Percentiles rank a stretch among this genome's conserved stretches.
These are phyloP conservation scores for Enteromius paludinosus DNA, from an alignment of 2,797 vertebrate species.

Conservation along the genomic window DNA sequence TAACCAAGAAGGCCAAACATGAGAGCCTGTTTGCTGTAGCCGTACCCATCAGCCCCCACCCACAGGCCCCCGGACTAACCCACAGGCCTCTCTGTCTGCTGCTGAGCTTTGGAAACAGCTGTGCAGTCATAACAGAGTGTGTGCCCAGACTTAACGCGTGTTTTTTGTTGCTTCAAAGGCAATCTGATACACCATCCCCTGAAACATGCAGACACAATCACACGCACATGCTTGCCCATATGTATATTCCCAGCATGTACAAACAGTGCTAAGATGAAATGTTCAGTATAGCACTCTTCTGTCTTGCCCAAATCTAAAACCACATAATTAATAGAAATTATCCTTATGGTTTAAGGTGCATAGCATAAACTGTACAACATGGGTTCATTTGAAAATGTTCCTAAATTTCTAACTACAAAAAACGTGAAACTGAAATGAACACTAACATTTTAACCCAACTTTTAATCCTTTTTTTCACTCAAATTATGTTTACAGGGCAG, in stretches of 20 bases:
- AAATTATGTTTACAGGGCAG: background rate
- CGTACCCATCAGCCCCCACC: conserved; percentile 26
- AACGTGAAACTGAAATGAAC: background rate
- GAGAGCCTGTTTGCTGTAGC: conserved; percentile 28
- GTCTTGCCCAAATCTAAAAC: conserved; percentile 18
- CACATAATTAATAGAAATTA: background rate
- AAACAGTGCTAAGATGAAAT: conserved; percentile 27
- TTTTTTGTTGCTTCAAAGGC: conserved; percentile 64
- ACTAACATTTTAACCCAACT: background rate
- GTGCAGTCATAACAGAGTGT: conserved; percentile 64
- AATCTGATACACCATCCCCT: conserved; percentile 59
- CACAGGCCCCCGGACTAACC: conserved; percentile 46
- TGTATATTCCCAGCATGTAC: conserved; percentile 12
- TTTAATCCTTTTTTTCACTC: background rate
- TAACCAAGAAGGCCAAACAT: conserved; percentile 28
- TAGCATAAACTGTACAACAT: background rate
- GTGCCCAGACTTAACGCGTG: conserved; percentile 61
- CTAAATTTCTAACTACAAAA: background rate
- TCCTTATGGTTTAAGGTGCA: background rate
- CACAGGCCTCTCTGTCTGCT: conserved; percentile 56
- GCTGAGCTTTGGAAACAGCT: conserved; percentile 64
- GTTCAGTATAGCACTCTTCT: conserved; percentile 3
- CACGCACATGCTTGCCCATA: conserved; percentile 41
- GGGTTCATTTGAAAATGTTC: background rate
- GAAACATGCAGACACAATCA: conserved; percentile 44